Base-by-base conservation (phyloP, 2,888 invertebrate species). In the Chesias legatella region DNA sequence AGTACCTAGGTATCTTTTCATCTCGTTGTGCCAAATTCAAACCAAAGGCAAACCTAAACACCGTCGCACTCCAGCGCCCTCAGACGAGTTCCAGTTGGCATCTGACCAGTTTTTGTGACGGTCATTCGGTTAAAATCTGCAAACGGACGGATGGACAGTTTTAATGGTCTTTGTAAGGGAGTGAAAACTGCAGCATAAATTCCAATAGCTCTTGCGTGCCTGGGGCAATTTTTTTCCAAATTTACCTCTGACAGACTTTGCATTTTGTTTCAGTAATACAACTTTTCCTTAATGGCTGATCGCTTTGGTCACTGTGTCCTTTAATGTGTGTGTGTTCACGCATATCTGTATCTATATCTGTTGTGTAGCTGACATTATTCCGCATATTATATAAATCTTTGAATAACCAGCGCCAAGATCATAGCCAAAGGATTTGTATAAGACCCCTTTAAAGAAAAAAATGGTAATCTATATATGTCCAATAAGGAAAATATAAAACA, bases 141-240 rank as follows among this genome's bases (percentile, higher is more conserved):
- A 55, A 80, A 75, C 73, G 77, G 73, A 75, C 70, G 73, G 73
- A 76, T 71, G 73, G 73, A 71, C 79, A 71, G 68, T 77, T 79
- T 81, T 79, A 84, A 83, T 82, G 79, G 79, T 58, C 69, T 66
- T 55, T 56, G 72, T 68, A 77, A 81, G 73, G 77, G 76, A 74
- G 59, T 64, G 67, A 67, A 50, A 69, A 75, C 67, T 67, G 73
- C 67, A 67, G 65, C 66, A 79, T 79, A 79, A 69, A 78, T 80
- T 79, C 69, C 56, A 59, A 45, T 57, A 63, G 70, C 70, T 70
- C 70, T 66, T 60, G 61, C 57, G 59, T 58, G 53, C 49, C 58
- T 48, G 54, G 63, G 66, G 60, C 70, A 71, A 73, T 75, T 79
- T 51, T 45, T 45, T 53, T 51, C 60, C 61, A 62, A 73, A 72